phyloP scores from a whole-genome alignment of 2,888 invertebrate species.

The Epistrophe grossulariae region DNA sequence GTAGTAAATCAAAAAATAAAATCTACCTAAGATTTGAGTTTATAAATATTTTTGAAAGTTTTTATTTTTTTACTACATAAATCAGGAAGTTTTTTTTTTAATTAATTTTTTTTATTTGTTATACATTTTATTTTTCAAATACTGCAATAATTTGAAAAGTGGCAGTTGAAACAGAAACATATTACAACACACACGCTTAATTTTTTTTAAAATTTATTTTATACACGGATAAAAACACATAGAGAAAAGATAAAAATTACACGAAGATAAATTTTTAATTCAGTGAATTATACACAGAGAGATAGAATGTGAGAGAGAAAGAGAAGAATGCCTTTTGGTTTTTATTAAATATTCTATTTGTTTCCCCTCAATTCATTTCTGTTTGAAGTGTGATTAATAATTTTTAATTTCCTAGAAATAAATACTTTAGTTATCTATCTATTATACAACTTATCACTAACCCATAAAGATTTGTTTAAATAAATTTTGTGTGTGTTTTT shows the following conservation, averaged over 20 bases:
- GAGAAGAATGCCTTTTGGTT: slow-evolving; percentile 35
- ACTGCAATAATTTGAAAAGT: slow-evolving; percentile 72
- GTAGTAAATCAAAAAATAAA: slow-evolving; percentile 69
- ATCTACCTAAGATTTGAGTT: slow-evolving; percentile 69
- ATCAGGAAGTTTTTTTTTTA: slow-evolving; percentile 59
- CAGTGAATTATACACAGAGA: slow-evolving; percentile 54
- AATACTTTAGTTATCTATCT: slow-evolving; percentile 65
- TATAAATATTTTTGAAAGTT: slow-evolving; percentile 62
- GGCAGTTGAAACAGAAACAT: slow-evolving; percentile 72
- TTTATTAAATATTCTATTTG: slow-evolving; percentile 22
- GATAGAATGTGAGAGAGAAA: slow-evolving; percentile 45
- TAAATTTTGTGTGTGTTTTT: slow-evolving; percentile 36
- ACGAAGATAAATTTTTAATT: slow-evolving; percentile 65
- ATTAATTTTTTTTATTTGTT: slow-evolving; percentile 51
- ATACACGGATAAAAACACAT: slow-evolving; percentile 70
- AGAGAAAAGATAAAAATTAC: slow-evolving; percentile 72
- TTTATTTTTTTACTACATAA: slow-evolving; percentile 58
- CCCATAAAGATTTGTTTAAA: slow-evolving; percentile 68
- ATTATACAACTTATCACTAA: slow-evolving; percentile 76
- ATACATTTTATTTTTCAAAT: slow-evolving; percentile 39
- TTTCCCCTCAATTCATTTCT: slow-evolving; percentile 50
- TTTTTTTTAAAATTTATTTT: slow-evolving; percentile 49
- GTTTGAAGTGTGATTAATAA: slow-evolving; percentile 51
- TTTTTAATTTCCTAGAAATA: slow-evolving; percentile 61
- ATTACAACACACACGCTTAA: slow-evolving; percentile 70